phyloP scores from a whole-genome alignment of 2,797 vertebrate genomes.

The Sebastes taczanowskii region DNA sequence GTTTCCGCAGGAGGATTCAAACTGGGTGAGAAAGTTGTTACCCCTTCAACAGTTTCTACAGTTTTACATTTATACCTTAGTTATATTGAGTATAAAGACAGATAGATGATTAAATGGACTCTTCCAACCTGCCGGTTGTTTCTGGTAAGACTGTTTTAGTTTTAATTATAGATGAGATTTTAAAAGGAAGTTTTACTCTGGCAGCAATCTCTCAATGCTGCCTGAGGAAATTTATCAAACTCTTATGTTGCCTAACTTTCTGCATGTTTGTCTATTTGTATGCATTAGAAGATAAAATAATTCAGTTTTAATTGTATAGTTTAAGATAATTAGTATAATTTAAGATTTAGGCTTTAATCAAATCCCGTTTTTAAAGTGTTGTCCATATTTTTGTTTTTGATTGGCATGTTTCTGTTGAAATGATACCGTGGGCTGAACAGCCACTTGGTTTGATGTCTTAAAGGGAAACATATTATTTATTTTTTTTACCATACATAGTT shows the following conservation, averaged over 20 bases:
- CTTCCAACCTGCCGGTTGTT: background rate
- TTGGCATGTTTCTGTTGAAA: background rate
- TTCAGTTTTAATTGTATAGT: no score
- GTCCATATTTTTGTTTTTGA: background rate
- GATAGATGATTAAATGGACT: background rate
- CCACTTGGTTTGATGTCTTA: background rate
- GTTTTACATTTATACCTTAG: background rate
- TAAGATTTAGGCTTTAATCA: background rate
- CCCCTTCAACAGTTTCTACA: background rate
- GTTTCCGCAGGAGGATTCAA: constrained; percentile 90
- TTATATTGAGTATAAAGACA: background rate
- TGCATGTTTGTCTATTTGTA: background rate
- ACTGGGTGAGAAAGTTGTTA: constrained; percentile 85
- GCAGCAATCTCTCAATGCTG: background rate
- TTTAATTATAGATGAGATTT: background rate
- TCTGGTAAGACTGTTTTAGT: background rate
- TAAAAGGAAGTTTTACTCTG: background rate
- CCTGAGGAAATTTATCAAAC: no score
- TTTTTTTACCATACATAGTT: constrained; percentile 16
- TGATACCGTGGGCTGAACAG: background rate
- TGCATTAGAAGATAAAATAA: background rate
- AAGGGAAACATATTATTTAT: background rate
- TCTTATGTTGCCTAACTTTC: background rate
- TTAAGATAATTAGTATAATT: background rate
- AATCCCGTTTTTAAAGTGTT: background rate